Evolutionary conservation across 30 jellyfish, hydroid and myxozoan genomes (phyloP).

Genomic region (Cassiopea andromeda): DNA sequence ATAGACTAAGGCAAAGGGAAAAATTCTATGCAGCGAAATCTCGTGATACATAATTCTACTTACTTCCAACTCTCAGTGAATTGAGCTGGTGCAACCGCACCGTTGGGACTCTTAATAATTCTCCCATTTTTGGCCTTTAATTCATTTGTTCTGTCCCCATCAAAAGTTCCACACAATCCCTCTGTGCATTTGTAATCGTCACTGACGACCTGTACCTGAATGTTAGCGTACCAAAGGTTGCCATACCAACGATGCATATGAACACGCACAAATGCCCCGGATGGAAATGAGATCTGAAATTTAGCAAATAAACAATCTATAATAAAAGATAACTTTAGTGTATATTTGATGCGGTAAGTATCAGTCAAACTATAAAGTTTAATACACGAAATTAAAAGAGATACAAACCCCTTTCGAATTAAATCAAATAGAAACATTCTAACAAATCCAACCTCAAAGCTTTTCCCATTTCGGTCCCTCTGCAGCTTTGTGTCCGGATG

Average conservation of each 20-base stretch:
- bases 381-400: too few species aligned
- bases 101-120: conserved; percentile 29
- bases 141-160: conserved; percentile 54
- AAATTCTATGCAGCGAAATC: too few species aligned
- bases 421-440: background rate
- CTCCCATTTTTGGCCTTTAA: conserved; percentile 72
- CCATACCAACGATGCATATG: conserved; percentile 82
- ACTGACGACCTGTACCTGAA: conserved; percentile 78
- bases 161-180: conserved; percentile 91
- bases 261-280: conserved; percentile 84
- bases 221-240: conserved; percentile 75
- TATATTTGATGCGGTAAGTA: too few species aligned
- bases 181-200: conserved; percentile 79
- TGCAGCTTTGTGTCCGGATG: conserved; percentile 71
- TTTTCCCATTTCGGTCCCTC: conserved; percentile 86
- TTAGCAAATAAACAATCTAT: too few species aligned
- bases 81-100: conserved; percentile 70
- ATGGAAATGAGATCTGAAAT: conserved; percentile 76
- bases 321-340: too few species aligned
- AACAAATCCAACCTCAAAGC: conserved; percentile 58
- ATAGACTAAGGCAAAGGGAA: too few species aligned
- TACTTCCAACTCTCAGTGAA: conserved; percentile 95
- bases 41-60: background rate
- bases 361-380: too few species aligned
- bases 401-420: too few species aligned